Evolutionary conservation across 2,113 vertebrate species (phyloP), one percentile per base, ranked within the genome.

Genomic region (Tachysurus vachellii): DNA sequence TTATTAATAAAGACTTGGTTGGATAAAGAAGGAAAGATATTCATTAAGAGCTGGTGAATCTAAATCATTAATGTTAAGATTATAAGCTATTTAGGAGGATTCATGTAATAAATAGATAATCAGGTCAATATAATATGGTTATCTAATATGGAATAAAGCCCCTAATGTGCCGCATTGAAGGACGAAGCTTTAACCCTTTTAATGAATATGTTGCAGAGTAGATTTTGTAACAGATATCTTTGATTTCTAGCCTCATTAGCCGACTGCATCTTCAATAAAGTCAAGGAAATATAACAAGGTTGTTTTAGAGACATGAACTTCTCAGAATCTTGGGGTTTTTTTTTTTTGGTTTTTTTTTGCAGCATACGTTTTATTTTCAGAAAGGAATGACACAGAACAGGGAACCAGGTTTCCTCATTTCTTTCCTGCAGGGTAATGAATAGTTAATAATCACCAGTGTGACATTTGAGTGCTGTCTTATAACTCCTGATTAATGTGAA

Each of bases 401-500:
- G 53, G 11, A 50, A 26, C 4, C 42, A 75, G 42, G 71, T 50
- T 50, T 75, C 71, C 13, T 79, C 14, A 28, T 28, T 54, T 28
- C 75, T 23, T 23, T 80, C 79, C 77, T 59, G 54, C 23, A 42
- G 12, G 7, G 31, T 61, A 61, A 44, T 81, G 36, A 61, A 61
- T 81, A 21, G 61, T 81, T 44, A 56, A 61, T 42, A 81, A 81
- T 81, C 79, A 13, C 56, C 56, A 61, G 16, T 23, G 26, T 80
- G 56, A 23, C 79, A 80, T 59, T 42, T 80, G 31, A 59, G 23
- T 61, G 79, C 56, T 57, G 77, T 36, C 77, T 59, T 57, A 21
- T 36, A 59, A 80, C 28, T 42, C 31, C 5, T 80, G 77, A 80
- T 57, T 57, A 80, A 80, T 80, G 54, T 57, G 54, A 80, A 80